Evolutionary conservation across 2,113 vertebrate genomes (phyloP).

Genomic region (Sinocyclocheilus anophthalmus): DNA sequence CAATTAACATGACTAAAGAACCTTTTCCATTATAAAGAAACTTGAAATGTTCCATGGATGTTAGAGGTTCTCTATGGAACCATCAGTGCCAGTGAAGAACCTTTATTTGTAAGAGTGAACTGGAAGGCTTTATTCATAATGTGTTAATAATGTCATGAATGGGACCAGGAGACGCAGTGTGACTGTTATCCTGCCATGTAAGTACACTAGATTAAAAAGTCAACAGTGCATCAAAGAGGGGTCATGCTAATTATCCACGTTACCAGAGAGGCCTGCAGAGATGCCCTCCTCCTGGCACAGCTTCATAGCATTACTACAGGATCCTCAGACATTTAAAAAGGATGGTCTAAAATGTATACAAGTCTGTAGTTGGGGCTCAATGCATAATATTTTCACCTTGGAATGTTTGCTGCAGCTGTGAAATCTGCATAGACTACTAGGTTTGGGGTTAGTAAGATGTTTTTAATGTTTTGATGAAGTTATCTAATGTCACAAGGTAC

Average conservation of each 20-base stretch:
- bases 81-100: not conserved
- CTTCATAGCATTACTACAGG: not conserved
- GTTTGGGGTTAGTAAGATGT: too few relatives aligned
- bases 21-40: too few relatives aligned
- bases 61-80: not conserved
- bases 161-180: not conserved
- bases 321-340: not conserved
- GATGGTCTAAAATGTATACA: not conserved
- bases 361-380: not conserved
- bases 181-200: constrained; percentile 33
- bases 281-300: constrained; percentile 1
- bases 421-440: too few relatives aligned
- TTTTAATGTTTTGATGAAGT: too few relatives aligned
- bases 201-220: constrained; percentile 27
- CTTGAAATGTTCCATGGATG: too few relatives aligned
- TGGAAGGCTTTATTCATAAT: not conserved
- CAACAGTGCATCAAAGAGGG: constrained; percentile 34
- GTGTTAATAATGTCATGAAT: not conserved
- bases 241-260: constrained; percentile 40
- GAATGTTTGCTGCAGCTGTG: too few relatives aligned
- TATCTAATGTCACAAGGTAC: not conserved
- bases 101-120: not conserved
- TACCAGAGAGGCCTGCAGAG: constrained; percentile 29
- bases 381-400: not conserved
- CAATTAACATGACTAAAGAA: too few relatives aligned